Conservation (phyloP, 2,113 vertebrate species). For the Pionites leucogaster region DNA sequence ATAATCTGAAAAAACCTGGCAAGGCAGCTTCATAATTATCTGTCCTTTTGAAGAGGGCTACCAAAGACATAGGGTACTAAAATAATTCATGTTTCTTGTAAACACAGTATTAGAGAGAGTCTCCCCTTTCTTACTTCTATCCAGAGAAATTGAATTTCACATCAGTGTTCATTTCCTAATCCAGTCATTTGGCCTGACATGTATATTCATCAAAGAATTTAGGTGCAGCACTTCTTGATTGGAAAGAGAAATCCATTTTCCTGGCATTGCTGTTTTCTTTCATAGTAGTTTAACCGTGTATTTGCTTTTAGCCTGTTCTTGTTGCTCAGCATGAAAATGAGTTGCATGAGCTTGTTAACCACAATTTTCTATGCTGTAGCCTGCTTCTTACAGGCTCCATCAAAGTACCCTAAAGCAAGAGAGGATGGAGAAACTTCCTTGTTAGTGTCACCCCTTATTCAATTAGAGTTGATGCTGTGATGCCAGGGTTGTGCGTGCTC, state of each 20-base stretch:
- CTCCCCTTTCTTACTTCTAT: not conserved
- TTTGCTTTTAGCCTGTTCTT: constrained; percentile 11
- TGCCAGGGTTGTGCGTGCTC: not conserved
- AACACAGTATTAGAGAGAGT: not conserved
- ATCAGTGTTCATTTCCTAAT: not conserved
- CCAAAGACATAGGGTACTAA: constrained; percentile 1
- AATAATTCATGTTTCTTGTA: constrained; percentile 27
- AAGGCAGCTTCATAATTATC: not conserved
- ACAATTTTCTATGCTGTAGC: not conserved
- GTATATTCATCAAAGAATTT: constrained; percentile 46
- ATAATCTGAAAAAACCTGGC: not conserved
- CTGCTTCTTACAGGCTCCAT: not conserved
- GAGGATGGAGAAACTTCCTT: not conserved
- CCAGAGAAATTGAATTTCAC: constrained; percentile 24
- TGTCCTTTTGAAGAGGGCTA: not conserved
- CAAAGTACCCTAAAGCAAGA: not conserved
- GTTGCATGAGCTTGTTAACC: not conserved
- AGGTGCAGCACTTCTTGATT: not conserved
- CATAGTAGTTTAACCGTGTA: not conserved
- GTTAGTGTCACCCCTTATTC: not conserved
- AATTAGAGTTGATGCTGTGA: not conserved
- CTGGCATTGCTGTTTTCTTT: constrained; percentile 26
- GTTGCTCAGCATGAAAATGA: not conserved
- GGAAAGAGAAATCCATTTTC: not conserved
- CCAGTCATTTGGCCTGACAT: not conserved